Conservation (phyloP, 2,888 invertebrate species). For the Labia minor region DNA sequence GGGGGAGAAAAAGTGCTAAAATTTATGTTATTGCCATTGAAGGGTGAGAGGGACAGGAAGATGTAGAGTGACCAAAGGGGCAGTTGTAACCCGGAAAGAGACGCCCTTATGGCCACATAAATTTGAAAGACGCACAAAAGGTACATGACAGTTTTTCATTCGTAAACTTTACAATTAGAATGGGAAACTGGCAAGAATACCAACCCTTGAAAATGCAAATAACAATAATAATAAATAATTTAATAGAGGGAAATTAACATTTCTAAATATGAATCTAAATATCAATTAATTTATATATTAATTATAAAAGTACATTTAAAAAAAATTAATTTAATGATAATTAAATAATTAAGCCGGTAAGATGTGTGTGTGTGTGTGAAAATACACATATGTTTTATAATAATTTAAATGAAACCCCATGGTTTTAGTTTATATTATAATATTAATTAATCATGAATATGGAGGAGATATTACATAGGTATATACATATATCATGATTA, state of each 20-base stretch:
- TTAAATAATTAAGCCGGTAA: not conserved
- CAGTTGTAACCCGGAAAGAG: conserved; percentile 7
- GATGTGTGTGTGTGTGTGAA: not conserved
- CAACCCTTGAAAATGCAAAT: not conserved
- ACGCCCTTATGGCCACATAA: not conserved
- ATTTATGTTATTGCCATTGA: not conserved
- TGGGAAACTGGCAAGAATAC: not conserved
- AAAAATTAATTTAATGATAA: not conserved
- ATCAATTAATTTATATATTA: not conserved
- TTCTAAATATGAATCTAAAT: too few relatives aligned
- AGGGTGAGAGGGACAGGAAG: not conserved
- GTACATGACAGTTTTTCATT: not conserved
- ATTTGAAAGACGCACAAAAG: not conserved
- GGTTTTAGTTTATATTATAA: too few relatives aligned
- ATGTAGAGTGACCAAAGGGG: not conserved
- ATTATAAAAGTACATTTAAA: not conserved
- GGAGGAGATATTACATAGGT: too few relatives aligned
- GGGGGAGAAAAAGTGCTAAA: not conserved
- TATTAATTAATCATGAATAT: too few relatives aligned
- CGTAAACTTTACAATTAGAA: not conserved
- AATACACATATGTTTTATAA: too few relatives aligned
- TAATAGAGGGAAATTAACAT: too few relatives aligned
- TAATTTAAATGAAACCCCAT: too few relatives aligned
- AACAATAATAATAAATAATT: not conserved
- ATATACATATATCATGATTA: too few relatives aligned